Percentiles rank a stretch among this genome's conserved stretches.
These are phyloP conservation scores for Myiagra hebetior DNA, from an alignment of 2,113 vertebrate genomes.

Conservation along the genomic window DNA sequence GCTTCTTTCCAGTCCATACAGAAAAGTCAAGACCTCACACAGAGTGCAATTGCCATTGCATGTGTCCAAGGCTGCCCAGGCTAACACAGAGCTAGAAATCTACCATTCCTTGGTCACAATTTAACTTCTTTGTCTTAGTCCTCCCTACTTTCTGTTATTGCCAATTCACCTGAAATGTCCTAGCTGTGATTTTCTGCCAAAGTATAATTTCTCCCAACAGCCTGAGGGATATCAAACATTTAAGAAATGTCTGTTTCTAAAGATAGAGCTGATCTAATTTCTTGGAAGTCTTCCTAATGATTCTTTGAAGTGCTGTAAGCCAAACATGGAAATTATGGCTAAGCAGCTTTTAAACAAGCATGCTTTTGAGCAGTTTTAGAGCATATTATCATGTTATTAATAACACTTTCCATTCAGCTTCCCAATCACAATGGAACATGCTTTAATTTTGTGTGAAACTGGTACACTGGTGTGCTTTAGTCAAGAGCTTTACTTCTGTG, in stretches of 20 bases:
- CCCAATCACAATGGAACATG: not conserved
- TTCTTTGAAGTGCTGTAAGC: constrained; percentile 22
- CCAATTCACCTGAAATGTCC: constrained; percentile 33
- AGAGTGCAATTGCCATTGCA: not conserved
- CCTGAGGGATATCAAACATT: constrained; percentile 9
- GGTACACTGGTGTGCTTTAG: not conserved
- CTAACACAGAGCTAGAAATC: not conserved
- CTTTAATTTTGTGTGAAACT: not conserved
- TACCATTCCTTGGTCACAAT: not conserved
- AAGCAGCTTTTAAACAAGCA: constrained; percentile 42
- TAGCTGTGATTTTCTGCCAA: not conserved
- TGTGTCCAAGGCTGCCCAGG: not conserved
- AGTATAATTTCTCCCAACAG: not conserved
- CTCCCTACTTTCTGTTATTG: not conserved
- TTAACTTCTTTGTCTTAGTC: not conserved
- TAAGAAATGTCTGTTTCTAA: constrained; percentile 34
- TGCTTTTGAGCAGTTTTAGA: constrained; percentile 6
- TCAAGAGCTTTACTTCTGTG: not conserved
- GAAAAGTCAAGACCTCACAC: not conserved
- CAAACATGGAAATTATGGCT: constrained; percentile 21
- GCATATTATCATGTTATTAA: constrained; percentile 9
- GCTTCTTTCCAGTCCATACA: not conserved
- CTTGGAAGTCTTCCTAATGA: constrained; percentile 41
- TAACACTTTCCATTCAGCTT: not conserved
- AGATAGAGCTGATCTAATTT: constrained; percentile 46